Percentiles rank a stretch among this genome's conserved stretches.
Conservation (phyloP, 2,797 vertebrate genomes). For the Poliocrania exsul region DNA sequence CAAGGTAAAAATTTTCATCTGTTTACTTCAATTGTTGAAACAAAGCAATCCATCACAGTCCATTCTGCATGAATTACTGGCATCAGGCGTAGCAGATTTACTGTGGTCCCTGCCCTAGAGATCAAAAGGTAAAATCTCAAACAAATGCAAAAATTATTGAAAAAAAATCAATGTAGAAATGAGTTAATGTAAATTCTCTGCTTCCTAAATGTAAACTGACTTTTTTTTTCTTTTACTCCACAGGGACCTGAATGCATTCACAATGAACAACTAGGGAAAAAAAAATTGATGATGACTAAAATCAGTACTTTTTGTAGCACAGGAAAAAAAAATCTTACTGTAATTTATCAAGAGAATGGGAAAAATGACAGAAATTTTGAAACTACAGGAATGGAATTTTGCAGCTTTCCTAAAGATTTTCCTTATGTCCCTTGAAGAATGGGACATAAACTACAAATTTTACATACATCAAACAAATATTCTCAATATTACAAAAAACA, state of each 20-base stretch:
- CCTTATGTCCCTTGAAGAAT: not conserved
- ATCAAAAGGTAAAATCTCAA: not conserved
- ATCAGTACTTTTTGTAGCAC: not conserved
- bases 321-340: not conserved
- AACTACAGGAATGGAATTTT: not conserved
- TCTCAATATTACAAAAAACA: not conserved
- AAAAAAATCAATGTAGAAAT: not conserved
- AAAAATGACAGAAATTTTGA: not conserved
- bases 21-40: slow-evolving; percentile 8
- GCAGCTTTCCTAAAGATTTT: not conserved
- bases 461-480: not conserved
- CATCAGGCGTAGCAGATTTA: not conserved
- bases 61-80: not conserved
- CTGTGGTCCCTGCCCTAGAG: not conserved
- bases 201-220: not conserved
- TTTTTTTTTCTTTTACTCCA: not conserved
- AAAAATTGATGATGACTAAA: not conserved
- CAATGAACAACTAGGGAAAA: not conserved
- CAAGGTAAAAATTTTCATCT: not conserved
- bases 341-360: not conserved
- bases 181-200: not conserved
- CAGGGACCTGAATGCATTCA: not conserved
- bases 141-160: slow-evolving; percentile 8
- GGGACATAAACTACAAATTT: not conserved
- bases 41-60: slow-evolving; percentile 10